Evolutionary conservation across 2,113 vertebrate species (phyloP), one percentile per base, ranked within the genome.

Genomic region (Myanophis thanlyinensis): DNA sequence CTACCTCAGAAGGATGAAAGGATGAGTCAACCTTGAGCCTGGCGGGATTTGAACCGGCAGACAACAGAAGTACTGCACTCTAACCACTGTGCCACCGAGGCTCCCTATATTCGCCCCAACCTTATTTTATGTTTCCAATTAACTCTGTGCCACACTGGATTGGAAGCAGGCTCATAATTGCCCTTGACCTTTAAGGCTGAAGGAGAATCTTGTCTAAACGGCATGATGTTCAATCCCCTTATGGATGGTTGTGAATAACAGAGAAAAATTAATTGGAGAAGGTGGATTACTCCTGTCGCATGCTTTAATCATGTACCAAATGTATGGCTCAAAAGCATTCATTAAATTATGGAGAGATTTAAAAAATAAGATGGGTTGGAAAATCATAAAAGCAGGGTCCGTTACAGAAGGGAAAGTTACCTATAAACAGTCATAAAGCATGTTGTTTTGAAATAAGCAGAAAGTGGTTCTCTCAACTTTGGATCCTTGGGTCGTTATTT

Each of bases 201-300:
- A 96, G 94, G 92, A 91, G 91, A 92, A 92, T 80, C n/a, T 1
- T 35, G 23, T 92, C 56, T 92, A 88, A 88, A 49, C 23, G 18
- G 35, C 56, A 80, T 22, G 56, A 30, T 18, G 1, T 49, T 49
- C 20, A 40, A 40, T 27, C 35, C n/a, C 13, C 10, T 59, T 35
- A 92, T 92, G 91, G 48, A 49, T 30, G 18, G 89, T 48, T 94
- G 2, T 59, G 92, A 87, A 92, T 89, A 94, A 94, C 11, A 87
- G 85, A 94, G 89, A 92, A 5, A 92, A 91, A 93, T 87, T 94
- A 94, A 94, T 48, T 90, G 25, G 73, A 91, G 85, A 88, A 93
- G 91, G 92, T 46, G 87, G 67, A 59, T 90, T 92, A 94, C 56
- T 94, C 91, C 44, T 6, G 88, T 92, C 91, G 53, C 44, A 88